Evolutionary conservation across 2,797 vertebrate species (phyloP).

Genomic region (Anomalospiza imberbis): DNA sequence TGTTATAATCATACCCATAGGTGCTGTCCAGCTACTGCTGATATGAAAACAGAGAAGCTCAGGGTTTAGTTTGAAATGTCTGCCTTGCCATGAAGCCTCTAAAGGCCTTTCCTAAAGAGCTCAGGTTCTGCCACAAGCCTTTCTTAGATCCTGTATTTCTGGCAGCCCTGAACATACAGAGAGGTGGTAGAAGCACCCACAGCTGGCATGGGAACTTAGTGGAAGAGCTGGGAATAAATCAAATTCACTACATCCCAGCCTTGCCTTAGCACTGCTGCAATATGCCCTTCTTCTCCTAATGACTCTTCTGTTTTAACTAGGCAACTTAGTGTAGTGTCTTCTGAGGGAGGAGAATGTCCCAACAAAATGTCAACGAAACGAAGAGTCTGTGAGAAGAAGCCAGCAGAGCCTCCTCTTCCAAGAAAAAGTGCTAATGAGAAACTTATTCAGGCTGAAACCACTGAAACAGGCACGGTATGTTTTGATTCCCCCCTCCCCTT

Average conservation of each 20-base stretch:
- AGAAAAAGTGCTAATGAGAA: conserved; percentile 70
- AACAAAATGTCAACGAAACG: conserved; percentile 77
- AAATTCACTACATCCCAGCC: background rate
- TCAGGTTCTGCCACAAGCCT: background rate
- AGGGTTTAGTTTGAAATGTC: background rate
- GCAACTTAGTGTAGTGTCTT: conserved; percentile 89
- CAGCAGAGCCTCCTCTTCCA: conserved; percentile 59
- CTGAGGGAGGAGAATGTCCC: conserved; percentile 82
- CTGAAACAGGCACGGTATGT: conserved; percentile 79
- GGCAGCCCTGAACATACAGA: background rate
- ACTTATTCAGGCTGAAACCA: conserved; percentile 85
- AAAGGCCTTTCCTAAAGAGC: background rate
- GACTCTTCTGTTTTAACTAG: conserved; percentile 67
- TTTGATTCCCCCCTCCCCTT: background rate
- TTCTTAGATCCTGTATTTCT: background rate
- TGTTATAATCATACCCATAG: background rate
- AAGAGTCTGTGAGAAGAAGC: conserved; percentile 76
- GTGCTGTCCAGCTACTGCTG: background rate
- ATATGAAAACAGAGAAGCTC: background rate
- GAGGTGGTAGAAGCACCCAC: background rate
- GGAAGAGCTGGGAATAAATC: background rate
- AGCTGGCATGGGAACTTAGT: background rate
- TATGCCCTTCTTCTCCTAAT: conserved; percentile 4
- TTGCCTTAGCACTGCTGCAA: background rate
- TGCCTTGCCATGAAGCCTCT: background rate